Percentiles rank a stretch among this genome's conserved stretches.
Conservation (phyloP, 37 sponge, comb jelly and placozoan genomes). For the Cliona cf. orientalis region DNA sequence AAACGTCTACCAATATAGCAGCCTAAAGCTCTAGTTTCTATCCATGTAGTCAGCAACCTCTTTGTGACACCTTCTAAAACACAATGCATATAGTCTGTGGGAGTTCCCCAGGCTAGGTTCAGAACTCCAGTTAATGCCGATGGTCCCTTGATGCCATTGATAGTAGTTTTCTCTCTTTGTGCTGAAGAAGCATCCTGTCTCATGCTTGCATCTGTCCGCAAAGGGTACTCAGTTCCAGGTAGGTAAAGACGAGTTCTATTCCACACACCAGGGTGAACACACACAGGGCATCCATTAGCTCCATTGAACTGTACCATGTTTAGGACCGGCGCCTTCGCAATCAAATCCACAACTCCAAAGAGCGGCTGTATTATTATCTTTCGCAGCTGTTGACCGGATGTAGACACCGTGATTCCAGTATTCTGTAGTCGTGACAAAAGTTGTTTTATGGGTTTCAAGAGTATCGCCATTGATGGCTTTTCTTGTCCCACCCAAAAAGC, state of each 20-base stretch:
- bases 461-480: not conserved
- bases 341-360: not conserved
- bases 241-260: too few species aligned
- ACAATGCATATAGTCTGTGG: conserved; percentile 12
- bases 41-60: not conserved
- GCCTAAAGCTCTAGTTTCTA: not conserved
- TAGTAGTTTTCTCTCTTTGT: not conserved
- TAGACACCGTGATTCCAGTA: not conserved
- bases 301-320: conserved; percentile 1
- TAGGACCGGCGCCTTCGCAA: conserved; percentile 16
- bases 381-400: not conserved
- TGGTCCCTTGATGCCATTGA: not conserved
- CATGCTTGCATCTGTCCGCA: too few species aligned
- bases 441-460: not conserved
- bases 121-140: not conserved
- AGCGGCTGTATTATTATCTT: not conserved
- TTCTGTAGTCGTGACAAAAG: not conserved
- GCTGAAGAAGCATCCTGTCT: not conserved
- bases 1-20: not conserved
- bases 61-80: conserved; percentile 18
- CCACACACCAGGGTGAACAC: conserved; percentile 17
- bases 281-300: conserved; percentile 6
- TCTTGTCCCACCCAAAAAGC: not conserved
- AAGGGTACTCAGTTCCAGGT: too few species aligned
- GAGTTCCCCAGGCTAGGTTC: not conserved